Percentiles rank a stretch among this genome's conserved stretches.
Evolutionary conservation across 2,888 invertebrate genomes (phyloP).

Genomic region (Syrphus vitripennis): DNA sequence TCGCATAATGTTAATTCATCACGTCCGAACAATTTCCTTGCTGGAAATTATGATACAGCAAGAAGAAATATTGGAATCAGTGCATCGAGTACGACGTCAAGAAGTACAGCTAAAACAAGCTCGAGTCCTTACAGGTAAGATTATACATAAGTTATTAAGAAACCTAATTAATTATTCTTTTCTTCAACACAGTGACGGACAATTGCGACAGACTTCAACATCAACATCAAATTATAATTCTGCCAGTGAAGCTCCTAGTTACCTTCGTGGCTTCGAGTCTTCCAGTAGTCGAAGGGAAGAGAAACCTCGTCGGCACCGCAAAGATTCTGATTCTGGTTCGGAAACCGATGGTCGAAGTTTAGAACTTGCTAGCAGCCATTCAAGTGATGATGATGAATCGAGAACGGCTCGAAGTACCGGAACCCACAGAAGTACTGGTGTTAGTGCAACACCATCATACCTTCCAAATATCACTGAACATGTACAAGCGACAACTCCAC

Average conservation of each 20-base stretch:
- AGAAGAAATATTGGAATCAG: constrained; percentile 94
- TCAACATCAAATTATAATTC: constrained; percentile 94
- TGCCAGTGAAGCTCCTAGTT: constrained; percentile 89
- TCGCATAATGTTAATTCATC: constrained; percentile 87
- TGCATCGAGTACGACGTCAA: constrained; percentile 95
- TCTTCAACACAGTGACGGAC: constrained; percentile 85
- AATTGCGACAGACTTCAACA: constrained; percentile 91
- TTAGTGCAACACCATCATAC: constrained; percentile 82
- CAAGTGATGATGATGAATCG: constrained; percentile 93
- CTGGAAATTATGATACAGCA: constrained; percentile 82
- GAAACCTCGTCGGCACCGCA: constrained; percentile 80
- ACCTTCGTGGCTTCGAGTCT: constrained; percentile 83
- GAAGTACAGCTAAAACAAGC: constrained; percentile 96
- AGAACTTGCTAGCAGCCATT: constrained; percentile 97
- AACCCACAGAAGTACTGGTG: constrained; percentile 81
- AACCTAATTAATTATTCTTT: neutral
- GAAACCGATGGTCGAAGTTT: constrained; percentile 91
- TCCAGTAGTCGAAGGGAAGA: constrained; percentile 76
- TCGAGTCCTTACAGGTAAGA: constrained; percentile 93
- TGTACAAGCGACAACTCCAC: constrained; percentile 84
- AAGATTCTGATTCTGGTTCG: constrained; percentile 91
- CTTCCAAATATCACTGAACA: constrained; percentile 85
- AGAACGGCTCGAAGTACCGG: constrained; percentile 79
- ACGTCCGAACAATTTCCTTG: constrained; percentile 78
- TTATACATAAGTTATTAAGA: neutral